phyloP scores from a whole-genome alignment of 2,888 invertebrate genomes.

The Autographa gamma region DNA sequence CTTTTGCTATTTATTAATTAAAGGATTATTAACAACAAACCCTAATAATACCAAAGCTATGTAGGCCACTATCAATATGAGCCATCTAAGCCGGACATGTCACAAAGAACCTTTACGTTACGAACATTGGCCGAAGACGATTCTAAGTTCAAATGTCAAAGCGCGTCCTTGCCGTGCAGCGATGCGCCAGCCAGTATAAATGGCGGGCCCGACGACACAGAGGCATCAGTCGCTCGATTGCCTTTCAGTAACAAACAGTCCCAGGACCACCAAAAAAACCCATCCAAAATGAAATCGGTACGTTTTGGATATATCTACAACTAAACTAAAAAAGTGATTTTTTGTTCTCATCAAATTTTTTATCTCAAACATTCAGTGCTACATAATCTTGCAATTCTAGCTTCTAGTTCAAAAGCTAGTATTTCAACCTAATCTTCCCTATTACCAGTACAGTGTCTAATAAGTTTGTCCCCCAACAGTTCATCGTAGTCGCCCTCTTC shows the following conservation, averaged over 20 bases:
- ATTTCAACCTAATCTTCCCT: not conserved
- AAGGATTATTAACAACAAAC: not conserved
- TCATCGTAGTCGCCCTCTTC: constrained; percentile 78
- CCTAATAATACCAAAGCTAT: constrained; percentile 18
- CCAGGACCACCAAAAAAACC: constrained; percentile 65
- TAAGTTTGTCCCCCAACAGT: constrained; percentile 65
- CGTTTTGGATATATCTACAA: constrained; percentile 60
- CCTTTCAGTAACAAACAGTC: constrained; percentile 67
- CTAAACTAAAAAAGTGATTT: constrained; percentile 1
- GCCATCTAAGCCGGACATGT: constrained; percentile 70
- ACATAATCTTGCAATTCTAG: not conserved
- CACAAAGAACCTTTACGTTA: constrained; percentile 67
- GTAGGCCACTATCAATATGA: constrained; percentile 46
- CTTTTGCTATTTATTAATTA: not conserved
- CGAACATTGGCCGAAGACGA: constrained; percentile 68
- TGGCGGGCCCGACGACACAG: constrained; percentile 63
- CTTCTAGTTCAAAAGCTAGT: not conserved
- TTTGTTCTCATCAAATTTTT: not conserved
- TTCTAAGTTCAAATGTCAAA: constrained; percentile 86
- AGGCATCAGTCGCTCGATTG: constrained; percentile 82
- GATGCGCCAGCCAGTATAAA: constrained; percentile 76
- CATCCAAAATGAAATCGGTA: constrained; percentile 86
- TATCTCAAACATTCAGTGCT: not conserved
- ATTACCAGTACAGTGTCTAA: constrained; percentile 8
- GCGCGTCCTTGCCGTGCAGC: constrained; percentile 77